Evolutionary conservation across 92 coral and sea anemone species (phyloP).

Genomic region (Diadumene lineata): DNA sequence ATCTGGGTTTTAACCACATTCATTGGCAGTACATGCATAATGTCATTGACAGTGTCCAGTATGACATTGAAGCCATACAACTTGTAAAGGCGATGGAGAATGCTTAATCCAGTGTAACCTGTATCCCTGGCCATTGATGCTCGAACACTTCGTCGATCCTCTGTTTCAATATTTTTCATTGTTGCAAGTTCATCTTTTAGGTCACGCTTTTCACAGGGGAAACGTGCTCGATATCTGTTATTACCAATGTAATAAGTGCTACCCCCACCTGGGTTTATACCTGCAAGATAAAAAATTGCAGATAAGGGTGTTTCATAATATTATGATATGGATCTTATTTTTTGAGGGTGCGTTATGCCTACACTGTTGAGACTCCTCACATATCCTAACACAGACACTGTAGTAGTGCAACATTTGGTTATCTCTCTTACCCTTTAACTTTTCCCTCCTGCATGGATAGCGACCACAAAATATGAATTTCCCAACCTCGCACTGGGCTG

Average conservation of each 20-base stretch:
- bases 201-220: no score
- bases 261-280: no score
- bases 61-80: constrained; percentile 66
- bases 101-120: constrained; percentile 57
- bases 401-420: constrained; percentile 59
- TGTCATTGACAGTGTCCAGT: constrained; percentile 49
- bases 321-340: no score
- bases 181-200: no score
- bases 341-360: no score
- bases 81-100: constrained; percentile 58
- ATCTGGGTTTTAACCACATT: constrained; percentile 67
- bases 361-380: no score
- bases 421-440: constrained; percentile 48
- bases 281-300: no score
- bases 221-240: no score
- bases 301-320: no score
- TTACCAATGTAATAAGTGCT: no score
- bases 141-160: constrained; percentile 47
- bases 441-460: constrained; percentile 63
- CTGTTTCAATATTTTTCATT: constrained; percentile 75
- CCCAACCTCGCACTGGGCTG: constrained; percentile 71
- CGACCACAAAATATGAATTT: constrained; percentile 59
- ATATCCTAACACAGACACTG: no score
- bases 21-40: constrained; percentile 50
- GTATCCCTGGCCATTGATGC: constrained; percentile 56